Evolutionary conservation across 2,113 vertebrate species (phyloP), one percentile per base, ranked within the genome.

Genomic region (Lophotis ruficrista): DNA sequence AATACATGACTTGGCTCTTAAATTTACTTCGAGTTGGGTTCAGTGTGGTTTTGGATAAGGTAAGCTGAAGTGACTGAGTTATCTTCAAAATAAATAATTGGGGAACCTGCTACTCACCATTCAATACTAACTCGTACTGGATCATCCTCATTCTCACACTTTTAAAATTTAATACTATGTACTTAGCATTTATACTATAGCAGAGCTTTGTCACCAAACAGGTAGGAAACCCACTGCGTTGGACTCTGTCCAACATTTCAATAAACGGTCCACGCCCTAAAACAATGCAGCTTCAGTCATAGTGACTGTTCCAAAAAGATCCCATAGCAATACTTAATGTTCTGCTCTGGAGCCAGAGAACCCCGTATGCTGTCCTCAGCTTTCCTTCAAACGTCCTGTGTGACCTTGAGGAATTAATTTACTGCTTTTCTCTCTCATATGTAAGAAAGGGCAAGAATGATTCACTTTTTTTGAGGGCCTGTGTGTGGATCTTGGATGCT

Each of bases 291-390:
- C 14, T 83, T 53, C 31, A 10, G 20, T 62, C 1, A 0, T 13
- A 68, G 6, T 47, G 30, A 48, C 14, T 43, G 14, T 25, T 89
- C 23, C 31, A 31, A 17, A 51, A 56, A 31, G 19, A 45, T 69
- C 3, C 22, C 33, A 7, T 0, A 2, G 4, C 30, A 64, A 83
- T 66, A 79, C 21, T 31, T 0, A 2, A 19, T 2, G 4, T 64
- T 90, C 48, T 37, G 13, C 7, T 65, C 31, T 82, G 87, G 30
- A 48, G 24, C 9, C 48, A 45, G 22, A 83, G 25, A 58, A 10
- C 22, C 4, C 7, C 33, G 6, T 65, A 31, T 47, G 30, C 30
- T 8, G 0, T 62, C 33, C 41, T 48, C 50, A 69, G 21, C 48
- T 69, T 78, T 76, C 24, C 38, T 43, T 78, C 54, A 47, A 11